phyloP scores from a whole-genome alignment of 2,797 vertebrate genomes.

The Chrysocyon brachyurus region DNA sequence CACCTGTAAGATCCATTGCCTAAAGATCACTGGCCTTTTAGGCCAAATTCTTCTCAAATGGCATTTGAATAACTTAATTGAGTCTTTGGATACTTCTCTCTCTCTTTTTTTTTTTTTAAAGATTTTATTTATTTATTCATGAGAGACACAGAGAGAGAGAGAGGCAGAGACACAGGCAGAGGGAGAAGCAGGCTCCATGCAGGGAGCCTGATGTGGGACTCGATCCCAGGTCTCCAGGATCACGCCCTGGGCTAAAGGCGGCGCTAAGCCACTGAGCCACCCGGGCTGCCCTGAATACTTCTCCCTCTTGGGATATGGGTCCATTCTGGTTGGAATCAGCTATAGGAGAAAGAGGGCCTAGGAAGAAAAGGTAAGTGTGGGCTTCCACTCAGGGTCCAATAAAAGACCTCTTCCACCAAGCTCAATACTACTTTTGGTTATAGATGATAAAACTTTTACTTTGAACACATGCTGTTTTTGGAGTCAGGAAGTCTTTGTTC shows the following conservation, averaged over 20 bases:
- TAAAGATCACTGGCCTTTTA: not conserved
- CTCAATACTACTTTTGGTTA: not conserved
- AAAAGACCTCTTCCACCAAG: not conserved
- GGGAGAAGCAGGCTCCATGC: too few relatives aligned
- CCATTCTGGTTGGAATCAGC: not conserved
- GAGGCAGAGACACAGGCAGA: too few relatives aligned
- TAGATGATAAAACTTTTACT: not conserved
- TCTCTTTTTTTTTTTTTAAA: too few relatives aligned
- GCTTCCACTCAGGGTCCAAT: not conserved
- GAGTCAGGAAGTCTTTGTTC: not conserved
- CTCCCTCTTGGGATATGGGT: not conserved
- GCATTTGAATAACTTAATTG: not conserved
- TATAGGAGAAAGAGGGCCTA: not conserved
- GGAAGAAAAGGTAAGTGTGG: not conserved
- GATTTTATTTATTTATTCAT: too few relatives aligned
- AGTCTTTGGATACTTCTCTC: not conserved
- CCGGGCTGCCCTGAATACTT: not conserved
- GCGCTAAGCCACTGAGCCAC: too few relatives aligned
- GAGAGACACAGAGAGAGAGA: too few relatives aligned
- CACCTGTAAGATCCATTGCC: not conserved
- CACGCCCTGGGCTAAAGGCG: too few relatives aligned
- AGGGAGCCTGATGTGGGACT: too few relatives aligned
- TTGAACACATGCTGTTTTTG: not conserved
- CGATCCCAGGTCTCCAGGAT: too few relatives aligned
- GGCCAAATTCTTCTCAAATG: conserved; percentile 17